Conservation (phyloP, 2,888 invertebrate genomes). For the Acleris cristana region DNA sequence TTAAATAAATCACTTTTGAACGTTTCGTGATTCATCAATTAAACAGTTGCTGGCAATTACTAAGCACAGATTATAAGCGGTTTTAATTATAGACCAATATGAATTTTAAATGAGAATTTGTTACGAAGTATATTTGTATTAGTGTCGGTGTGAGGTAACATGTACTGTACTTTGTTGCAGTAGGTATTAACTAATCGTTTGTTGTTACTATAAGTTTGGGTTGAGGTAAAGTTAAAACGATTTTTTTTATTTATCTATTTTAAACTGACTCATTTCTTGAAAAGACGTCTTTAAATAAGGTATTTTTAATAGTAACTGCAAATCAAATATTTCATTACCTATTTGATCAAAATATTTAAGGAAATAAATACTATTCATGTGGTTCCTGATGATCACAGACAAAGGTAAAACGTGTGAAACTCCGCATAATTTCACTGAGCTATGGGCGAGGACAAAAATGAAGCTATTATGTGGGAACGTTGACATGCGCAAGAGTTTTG, state of each 20-base stretch:
- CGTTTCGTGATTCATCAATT: slow-evolving; percentile 69
- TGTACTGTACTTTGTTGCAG: slow-evolving; percentile 6
- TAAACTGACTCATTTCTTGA: too few species aligned
- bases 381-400: slow-evolving; percentile 46
- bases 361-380: slow-evolving; percentile 47
- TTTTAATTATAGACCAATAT: slow-evolving; percentile 66
- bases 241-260: not conserved
- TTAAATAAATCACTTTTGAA: slow-evolving; percentile 58
- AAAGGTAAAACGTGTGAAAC: slow-evolving; percentile 51
- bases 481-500: slow-evolving; percentile 27
- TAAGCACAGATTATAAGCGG: slow-evolving; percentile 55
- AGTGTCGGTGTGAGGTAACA: slow-evolving; percentile 38
- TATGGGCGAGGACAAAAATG: slow-evolving; percentile 27
- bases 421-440: slow-evolving; percentile 28
- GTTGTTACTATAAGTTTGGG: not conserved
- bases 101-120: slow-evolving; percentile 58
- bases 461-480: slow-evolving; percentile 35
- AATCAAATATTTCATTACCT: too few species aligned
- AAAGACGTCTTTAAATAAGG: too few species aligned
- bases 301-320: too few species aligned
- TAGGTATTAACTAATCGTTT: not conserved
- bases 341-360: slow-evolving; percentile 48
- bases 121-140: slow-evolving; percentile 53
- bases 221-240: not conserved
- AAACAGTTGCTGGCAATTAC: slow-evolving; percentile 64